phyloP scores from a whole-genome alignment of 2,888 invertebrate species.

The Lochmaea capreae region DNA sequence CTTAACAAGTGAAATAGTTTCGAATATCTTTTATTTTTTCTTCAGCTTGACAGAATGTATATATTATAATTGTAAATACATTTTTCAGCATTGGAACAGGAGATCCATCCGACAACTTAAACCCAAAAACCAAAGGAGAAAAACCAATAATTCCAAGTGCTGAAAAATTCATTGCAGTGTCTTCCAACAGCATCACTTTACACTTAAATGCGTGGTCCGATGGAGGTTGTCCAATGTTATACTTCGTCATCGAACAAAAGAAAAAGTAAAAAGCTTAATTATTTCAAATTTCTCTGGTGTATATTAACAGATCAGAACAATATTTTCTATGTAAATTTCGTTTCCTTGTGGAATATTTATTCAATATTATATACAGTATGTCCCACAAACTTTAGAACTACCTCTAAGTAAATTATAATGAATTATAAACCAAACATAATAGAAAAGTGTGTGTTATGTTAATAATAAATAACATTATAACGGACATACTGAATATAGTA shows the following conservation, averaged over 20 bases:
- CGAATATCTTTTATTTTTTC: too few species aligned
- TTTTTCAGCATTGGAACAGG: slow-evolving; percentile 86
- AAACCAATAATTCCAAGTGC: slow-evolving; percentile 94
- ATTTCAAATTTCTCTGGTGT: background rate
- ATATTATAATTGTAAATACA: background rate
- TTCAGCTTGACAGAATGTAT: background rate
- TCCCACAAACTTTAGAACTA: background rate
- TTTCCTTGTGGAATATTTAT: too few species aligned
- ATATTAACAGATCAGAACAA: too few species aligned
- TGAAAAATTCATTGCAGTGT: slow-evolving; percentile 90
- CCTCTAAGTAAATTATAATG: too few species aligned
- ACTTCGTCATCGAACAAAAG: slow-evolving; percentile 95
- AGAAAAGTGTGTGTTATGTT: too few species aligned
- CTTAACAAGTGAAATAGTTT: too few species aligned
- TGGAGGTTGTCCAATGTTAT: slow-evolving; percentile 95
- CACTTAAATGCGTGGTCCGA: slow-evolving; percentile 94
- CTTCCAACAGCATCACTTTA: slow-evolving; percentile 91
- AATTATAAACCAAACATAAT: too few species aligned
- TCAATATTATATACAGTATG: slow-evolving; percentile 5
- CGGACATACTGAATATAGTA: too few species aligned
- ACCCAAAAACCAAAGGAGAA: slow-evolving; percentile 91
- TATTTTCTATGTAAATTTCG: too few species aligned
- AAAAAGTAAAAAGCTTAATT: slow-evolving; percentile 75
- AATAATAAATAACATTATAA: too few species aligned
- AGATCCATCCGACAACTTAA: slow-evolving; percentile 88